Percentiles rank a stretch among this genome's conserved stretches.
These are phyloP conservation scores for Eulemur albifrons DNA, from an alignment of 2,797 vertebrate genomes.

Conservation along the genomic window DNA sequence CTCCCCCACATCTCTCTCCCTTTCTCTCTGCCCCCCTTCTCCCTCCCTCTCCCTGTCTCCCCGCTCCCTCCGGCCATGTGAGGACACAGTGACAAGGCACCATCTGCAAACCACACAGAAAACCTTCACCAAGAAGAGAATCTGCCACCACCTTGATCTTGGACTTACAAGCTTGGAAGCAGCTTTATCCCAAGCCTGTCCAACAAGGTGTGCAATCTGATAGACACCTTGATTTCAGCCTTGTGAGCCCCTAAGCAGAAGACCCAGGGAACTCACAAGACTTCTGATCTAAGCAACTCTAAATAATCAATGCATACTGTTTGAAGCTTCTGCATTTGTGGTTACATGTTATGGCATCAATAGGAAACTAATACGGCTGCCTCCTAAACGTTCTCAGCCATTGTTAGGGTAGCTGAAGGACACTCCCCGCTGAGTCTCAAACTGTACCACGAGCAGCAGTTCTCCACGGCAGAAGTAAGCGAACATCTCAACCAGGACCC, in stretches of 20 bases:
- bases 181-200: too few relatives aligned
- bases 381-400: not conserved
- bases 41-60: not conserved
- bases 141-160: not conserved
- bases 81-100: not conserved
- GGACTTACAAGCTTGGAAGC: too few relatives aligned
- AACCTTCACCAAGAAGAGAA: not conserved
- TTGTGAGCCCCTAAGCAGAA: too few relatives aligned
- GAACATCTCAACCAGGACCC: not conserved
- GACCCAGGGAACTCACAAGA: too few relatives aligned
- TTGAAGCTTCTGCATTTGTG: too few relatives aligned
- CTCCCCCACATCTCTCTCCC: too few relatives aligned
- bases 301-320: too few relatives aligned
- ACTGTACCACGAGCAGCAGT: not conserved
- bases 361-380: not conserved
- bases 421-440: not conserved
- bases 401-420: not conserved
- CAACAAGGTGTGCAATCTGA: too few relatives aligned
- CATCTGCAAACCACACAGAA: not conserved
- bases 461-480: not conserved
- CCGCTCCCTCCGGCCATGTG: not conserved
- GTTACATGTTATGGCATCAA: too few relatives aligned
- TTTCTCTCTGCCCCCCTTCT: not conserved
- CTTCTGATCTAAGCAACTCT: too few relatives aligned
- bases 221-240: too few relatives aligned